These are phyloP conservation scores for Denticeps clupeoides DNA, from an alignment of 2,797 vertebrate genomes.

Conservation along the genomic window DNA sequence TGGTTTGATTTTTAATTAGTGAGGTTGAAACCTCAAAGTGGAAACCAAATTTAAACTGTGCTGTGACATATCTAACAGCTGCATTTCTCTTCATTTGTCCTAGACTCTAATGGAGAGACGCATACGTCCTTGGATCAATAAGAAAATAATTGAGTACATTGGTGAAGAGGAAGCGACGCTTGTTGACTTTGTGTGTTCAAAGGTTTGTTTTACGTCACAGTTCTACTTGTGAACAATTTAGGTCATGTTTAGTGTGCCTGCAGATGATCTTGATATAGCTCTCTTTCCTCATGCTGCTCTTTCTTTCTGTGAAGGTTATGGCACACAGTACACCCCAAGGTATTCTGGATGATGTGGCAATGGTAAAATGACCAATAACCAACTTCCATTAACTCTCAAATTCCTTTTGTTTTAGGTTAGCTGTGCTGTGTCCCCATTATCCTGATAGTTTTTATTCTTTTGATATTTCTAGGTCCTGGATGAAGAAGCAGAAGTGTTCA, in stretches of 20 bases:
- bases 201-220: slow-evolving; percentile 56
- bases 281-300: not conserved
- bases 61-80: no score
- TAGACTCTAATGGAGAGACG: slow-evolving; percentile 92
- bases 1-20: no score
- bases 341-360: slow-evolving; percentile 96
- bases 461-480: slow-evolving; percentile 94
- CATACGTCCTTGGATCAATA: slow-evolving; percentile 98
- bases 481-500: slow-evolving; percentile 98
- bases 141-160: slow-evolving; percentile 99
- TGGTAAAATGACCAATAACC: slow-evolving; percentile 65
- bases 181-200: slow-evolving; percentile 97
- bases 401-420: no score
- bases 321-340: slow-evolving; percentile 92
- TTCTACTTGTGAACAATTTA: not conserved
- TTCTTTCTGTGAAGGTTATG: slow-evolving; percentile 75
- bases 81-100: not conserved
- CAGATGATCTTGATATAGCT: not conserved
- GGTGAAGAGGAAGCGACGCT: slow-evolving; percentile 94
- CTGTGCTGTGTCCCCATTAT: no score
- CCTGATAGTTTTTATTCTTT: no score
- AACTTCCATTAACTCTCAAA: not conserved
- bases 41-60: no score
- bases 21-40: no score
- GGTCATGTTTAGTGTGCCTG: not conserved